These are phyloP conservation scores for Seira musarum DNA, from an alignment of 2,888 invertebrate species.

Conservation along the genomic window DNA sequence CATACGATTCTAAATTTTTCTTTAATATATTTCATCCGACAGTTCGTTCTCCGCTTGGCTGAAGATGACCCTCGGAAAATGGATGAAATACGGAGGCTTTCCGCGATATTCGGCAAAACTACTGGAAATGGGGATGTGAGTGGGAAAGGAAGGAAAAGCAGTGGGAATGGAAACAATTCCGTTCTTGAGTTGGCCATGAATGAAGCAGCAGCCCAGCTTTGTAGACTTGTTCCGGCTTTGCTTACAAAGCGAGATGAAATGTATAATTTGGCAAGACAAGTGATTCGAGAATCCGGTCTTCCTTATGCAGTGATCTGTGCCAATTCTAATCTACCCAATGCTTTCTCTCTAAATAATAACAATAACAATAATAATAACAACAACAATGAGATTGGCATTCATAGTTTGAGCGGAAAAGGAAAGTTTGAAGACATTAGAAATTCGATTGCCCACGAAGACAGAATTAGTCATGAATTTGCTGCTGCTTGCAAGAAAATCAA, in stretches of 20 bases:
- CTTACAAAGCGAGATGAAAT: constrained; percentile 97
- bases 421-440: constrained; percentile 37
- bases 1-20: constrained; percentile 21
- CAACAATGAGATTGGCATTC: constrained; percentile 19
- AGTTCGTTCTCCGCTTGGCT: constrained; percentile 91
- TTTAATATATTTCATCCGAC: constrained; percentile 67
- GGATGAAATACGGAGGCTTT: constrained; percentile 95
- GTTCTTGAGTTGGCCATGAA: constrained; percentile 98
- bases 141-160: constrained; percentile 83
- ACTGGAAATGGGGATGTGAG: constrained; percentile 85
- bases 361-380: constrained; percentile 29
- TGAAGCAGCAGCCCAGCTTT: constrained; percentile 98
- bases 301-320: constrained; percentile 57
- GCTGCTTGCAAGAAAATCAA: constrained; percentile 54
- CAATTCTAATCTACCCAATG: constrained; percentile 41
- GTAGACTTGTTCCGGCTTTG: constrained; percentile 92
- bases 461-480: constrained; percentile 48
- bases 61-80: constrained; percentile 90
- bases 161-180: constrained; percentile 85
- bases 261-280: constrained; percentile 95
- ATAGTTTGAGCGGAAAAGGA: background rate
- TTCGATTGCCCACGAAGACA: constrained; percentile 43
- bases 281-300: constrained; percentile 90
- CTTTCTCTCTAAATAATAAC: constrained; percentile 29
- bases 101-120: constrained; percentile 97